Base-by-base conservation (phyloP, 2,797 vertebrate species). In the Saguinus oedipus region DNA sequence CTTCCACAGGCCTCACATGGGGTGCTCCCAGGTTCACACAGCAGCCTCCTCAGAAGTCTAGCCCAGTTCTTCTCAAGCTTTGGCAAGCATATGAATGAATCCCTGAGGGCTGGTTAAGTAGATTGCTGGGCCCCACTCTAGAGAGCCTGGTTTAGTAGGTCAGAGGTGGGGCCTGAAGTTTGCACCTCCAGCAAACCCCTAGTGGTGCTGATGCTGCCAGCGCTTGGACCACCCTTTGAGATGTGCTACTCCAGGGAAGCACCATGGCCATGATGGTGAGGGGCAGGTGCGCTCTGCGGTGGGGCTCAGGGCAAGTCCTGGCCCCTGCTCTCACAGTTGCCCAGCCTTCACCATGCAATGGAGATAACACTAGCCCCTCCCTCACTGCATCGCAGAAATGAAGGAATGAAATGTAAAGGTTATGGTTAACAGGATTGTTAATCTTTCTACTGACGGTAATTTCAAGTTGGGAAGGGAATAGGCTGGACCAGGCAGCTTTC, bases 71-170 rank as follows among this genome's bases (percentile, higher is more conserved):
- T 76, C 75, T 75, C 57, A 26, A 42, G 36, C 84, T 64, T 44
- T 14, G 53, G 50, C 42, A 76, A 48, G 20, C 2, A 11, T 20
- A 55, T 55, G 53, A 55, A 22, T 55, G 33, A 88, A 57, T 26
- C 70, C 61, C 64, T 9, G 5, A 53, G 36, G 26, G 44, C 59
- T 76, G 8, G 4, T 33, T 78, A 24, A 33, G 27, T 24, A 36
- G 57, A 42, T 11, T 7, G 50, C 46, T 0, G 1, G 3, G 44
- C 76, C 36, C 10, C 36, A 3, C 11, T 4, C 5, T 2, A 0
- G 33, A 75, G 44, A 42, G 26, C n/a, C 10, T 8, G 59, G 39
- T 24, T 80, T 55, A 11, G 55, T 30, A 26, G 75, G 55, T 90
- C 36, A 8, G 48, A 55, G 33, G 17, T 10, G 7, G 27, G 4